phyloP scores from a whole-genome alignment of 2,888 invertebrate species.

The Volucella inanis region DNA sequence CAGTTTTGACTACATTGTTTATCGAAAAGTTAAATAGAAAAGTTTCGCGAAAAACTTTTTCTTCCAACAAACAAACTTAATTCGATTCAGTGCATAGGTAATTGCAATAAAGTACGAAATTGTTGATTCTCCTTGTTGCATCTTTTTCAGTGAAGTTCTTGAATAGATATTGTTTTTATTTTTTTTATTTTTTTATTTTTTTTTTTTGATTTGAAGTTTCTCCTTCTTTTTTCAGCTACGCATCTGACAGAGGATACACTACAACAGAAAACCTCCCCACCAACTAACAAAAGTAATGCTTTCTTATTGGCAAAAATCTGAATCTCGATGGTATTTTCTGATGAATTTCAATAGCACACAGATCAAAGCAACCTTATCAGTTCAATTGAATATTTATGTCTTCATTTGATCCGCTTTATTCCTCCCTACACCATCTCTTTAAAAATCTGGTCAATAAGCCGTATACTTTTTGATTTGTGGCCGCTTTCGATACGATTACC shows the following conservation, averaged over 20 bases:
- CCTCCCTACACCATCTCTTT: neutral
- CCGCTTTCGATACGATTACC: slow-evolving; percentile 9
- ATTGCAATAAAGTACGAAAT: neutral
- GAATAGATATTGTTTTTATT: too few relatives aligned
- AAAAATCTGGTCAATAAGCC: slow-evolving; percentile 22
- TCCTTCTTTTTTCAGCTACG: too few relatives aligned
- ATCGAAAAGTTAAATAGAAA: neutral
- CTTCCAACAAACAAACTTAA: neutral
- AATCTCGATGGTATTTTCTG: too few relatives aligned
- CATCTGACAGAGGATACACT: too few relatives aligned
- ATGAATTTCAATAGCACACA: neutral
- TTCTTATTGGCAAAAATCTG: too few relatives aligned
- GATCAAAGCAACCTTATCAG: slow-evolving; percentile 50
- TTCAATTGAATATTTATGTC: slow-evolving; percentile 32
- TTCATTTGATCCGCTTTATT: slow-evolving; percentile 14
- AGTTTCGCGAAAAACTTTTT: neutral
- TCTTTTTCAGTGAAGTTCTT: too few relatives aligned
- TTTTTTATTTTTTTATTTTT: too few relatives aligned
- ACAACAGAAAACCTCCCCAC: too few relatives aligned
- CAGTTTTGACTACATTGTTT: neutral
- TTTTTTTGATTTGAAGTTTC: too few relatives aligned
- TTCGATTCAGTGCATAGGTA: neutral
- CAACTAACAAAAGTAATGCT: too few relatives aligned
- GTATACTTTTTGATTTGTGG: slow-evolving; percentile 30
- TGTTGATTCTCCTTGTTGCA: too few relatives aligned